A percentile compares a stretch with the other conserved stretches of the same genome.
Evolutionary conservation across 2,888 invertebrate species (phyloP).

Genomic region (Trachelus tabidus): DNA sequence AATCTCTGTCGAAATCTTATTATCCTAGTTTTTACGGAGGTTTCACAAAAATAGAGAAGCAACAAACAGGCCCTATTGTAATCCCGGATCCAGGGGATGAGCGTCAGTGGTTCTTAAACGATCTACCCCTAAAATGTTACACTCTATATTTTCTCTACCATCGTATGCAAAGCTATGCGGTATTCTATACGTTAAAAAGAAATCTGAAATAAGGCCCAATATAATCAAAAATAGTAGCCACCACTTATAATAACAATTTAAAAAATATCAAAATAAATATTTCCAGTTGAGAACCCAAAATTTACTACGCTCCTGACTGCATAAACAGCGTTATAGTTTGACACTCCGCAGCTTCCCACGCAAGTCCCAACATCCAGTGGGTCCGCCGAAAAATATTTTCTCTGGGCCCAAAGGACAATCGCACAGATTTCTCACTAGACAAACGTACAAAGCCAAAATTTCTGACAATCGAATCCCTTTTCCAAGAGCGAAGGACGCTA

Average conservation of each 20-base stretch:
- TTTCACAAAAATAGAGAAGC: constrained; percentile 30
- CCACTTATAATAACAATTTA: neutral
- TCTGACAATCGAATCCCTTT: neutral
- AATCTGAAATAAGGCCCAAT: neutral
- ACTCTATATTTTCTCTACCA: neutral
- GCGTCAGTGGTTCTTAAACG: neutral
- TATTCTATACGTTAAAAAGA: neutral
- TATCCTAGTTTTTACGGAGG: constrained; percentile 41
- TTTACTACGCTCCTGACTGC: neutral
- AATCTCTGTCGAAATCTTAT: constrained; percentile 40
- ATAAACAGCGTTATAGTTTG: constrained; percentile 29
- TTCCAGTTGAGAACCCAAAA: neutral
- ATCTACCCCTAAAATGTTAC: neutral
- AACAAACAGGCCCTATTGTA: constrained; percentile 31
- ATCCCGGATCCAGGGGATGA: constrained; percentile 24
- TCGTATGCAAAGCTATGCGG: neutral
- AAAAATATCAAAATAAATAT: neutral
- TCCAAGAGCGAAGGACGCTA: neutral
- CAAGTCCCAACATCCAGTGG: constrained; percentile 27
- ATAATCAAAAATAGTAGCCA: neutral
- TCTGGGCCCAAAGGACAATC: constrained; percentile 31
- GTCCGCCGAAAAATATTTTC: constrained; percentile 40
- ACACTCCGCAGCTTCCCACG: constrained; percentile 26
- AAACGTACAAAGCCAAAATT: neutral
- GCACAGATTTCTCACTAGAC: neutral